Evolutionary conservation across 2,888 invertebrate species (phyloP).

Genomic region (Tenthredo livida): DNA sequence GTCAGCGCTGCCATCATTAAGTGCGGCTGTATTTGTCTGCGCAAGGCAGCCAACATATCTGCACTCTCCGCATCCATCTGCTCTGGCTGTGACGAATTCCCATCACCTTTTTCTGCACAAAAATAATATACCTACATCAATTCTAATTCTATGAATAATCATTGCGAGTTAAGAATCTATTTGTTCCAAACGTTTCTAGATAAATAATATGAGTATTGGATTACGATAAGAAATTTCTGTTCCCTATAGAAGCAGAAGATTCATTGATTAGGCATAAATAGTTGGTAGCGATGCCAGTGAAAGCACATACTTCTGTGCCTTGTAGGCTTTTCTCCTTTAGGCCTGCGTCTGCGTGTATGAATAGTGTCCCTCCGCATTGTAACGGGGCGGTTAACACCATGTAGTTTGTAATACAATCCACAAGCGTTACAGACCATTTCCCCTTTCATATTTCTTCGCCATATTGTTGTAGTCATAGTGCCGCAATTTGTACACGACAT

Average conservation of each 20-base stretch:
- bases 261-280: background rate
- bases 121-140: slow-evolving; percentile 37
- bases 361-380: slow-evolving; percentile 98
- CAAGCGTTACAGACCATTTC: slow-evolving; percentile 99
- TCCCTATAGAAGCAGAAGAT: background rate
- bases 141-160: background rate
- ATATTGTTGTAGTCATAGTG: slow-evolving; percentile 98
- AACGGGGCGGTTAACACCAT: slow-evolving; percentile 94
- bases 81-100: slow-evolving; percentile 66
- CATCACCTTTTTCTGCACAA: slow-evolving; percentile 69
- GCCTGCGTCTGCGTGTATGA: slow-evolving; percentile 94
- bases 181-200: background rate
- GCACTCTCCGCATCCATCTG: slow-evolving; percentile 80
- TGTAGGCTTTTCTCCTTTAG: slow-evolving; percentile 83
- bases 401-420: slow-evolving; percentile 97
- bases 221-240: background rate
- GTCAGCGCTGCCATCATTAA: slow-evolving; percentile 84
- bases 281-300: background rate
- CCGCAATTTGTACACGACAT: slow-evolving; percentile 97
- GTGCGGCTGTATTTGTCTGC: slow-evolving; percentile 86
- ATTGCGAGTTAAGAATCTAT: background rate
- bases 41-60: slow-evolving; percentile 85
- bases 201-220: background rate
- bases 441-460: slow-evolving; percentile 97
- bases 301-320: slow-evolving; percentile 73